These are phyloP conservation scores for Thinocorus orbignyianus DNA, from an alignment of 2,113 vertebrate genomes.

Conservation along the genomic window DNA sequence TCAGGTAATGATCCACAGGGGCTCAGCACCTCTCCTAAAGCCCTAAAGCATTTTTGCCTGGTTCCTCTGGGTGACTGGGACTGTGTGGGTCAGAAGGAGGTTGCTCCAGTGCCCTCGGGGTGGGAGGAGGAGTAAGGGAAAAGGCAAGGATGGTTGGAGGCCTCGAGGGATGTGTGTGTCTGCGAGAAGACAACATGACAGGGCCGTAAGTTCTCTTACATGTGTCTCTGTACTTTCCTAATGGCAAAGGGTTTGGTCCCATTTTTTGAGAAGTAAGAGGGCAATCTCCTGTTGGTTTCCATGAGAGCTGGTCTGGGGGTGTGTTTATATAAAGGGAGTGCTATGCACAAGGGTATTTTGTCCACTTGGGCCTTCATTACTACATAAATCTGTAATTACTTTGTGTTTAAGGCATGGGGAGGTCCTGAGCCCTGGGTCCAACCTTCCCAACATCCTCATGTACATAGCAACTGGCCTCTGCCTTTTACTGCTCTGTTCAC, in stretches of 20 bases:
- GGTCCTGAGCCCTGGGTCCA: fast-evolving
- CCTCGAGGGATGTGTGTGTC: neutral
- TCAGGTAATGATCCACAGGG: no score
- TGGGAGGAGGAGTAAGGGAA: neutral
- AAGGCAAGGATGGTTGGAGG: neutral
- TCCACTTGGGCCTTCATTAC: neutral
- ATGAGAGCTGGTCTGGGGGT: neutral
- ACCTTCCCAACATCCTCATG: neutral
- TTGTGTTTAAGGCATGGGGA: neutral
- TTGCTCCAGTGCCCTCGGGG: neutral
- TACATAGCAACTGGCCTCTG: neutral
- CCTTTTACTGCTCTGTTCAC: neutral
- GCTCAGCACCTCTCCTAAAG: neutral
- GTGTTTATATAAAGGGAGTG: neutral
- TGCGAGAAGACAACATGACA: neutral
- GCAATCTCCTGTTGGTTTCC: neutral
- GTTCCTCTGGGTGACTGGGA: neutral
- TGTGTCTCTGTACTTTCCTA: neutral
- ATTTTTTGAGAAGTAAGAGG: neutral
- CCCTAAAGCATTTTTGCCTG: neutral
- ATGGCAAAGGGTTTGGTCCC: neutral
- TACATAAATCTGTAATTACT: neutral
- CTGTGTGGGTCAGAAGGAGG: neutral
- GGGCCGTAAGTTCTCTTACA: neutral
- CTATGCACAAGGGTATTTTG: neutral